Evolutionary conservation across 1,140 invertebrate genomes (phyloP), one percentile per base, ranked within the genome.

Genomic region (Hyles euphorbiae): DNA sequence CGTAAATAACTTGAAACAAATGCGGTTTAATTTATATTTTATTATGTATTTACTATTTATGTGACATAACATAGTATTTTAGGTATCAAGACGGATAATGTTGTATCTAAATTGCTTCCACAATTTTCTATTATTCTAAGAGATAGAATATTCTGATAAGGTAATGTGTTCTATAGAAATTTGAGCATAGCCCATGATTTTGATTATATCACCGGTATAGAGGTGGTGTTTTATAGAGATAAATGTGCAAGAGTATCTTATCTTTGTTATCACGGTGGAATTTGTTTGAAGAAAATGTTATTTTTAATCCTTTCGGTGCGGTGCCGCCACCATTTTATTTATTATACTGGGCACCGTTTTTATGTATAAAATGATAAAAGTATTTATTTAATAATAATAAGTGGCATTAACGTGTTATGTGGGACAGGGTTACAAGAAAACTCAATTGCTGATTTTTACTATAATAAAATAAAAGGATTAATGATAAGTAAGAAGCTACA

Each of bases 231-330:
- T 12, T 10, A 22, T 51, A 48, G 34, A 49, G 4, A 45, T 34
- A 22, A 22, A 43, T 12, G 36, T 53, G 32, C 43, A 34, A 53
- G 22, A 62, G 9, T 53, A 60, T 61, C 55, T 70, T 74, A 73
- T 78, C 70, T 53, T 33, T 59, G 60, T 70, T 76, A 81, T 78
- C 76, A 60, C 34, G 67, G 68, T 49, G 67, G 70, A 77, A 77
- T 74, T 68, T 77, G 72, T 78, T 75, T 77, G 74, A 60, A 63
- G 68, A 72, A 72, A 76, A 69, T 68, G 66, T 68, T 71, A 63
- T 71, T 73, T 74, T 72, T 73, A 73, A 76, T 71, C 66, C 62
- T 65, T 68, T 67, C 71, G 56, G 59, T 68, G 70, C 60, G 53
- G 50, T 61, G 67, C 47, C 71, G 68, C 73, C 72, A 74, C 34